Evolutionary conservation across 2,797 vertebrate species (phyloP).

Genomic region (Tapirus indicus): DNA sequence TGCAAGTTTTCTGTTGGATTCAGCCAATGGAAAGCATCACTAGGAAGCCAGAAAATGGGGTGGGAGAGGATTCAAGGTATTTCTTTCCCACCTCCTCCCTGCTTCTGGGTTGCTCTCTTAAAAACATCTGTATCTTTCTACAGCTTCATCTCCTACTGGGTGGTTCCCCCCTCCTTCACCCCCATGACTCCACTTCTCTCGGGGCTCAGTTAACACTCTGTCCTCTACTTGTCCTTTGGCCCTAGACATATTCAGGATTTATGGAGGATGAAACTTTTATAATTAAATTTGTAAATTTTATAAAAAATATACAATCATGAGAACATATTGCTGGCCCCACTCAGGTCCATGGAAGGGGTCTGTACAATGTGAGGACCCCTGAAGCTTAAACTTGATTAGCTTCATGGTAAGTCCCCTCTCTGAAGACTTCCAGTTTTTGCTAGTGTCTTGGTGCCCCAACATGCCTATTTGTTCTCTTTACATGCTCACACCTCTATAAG

Average conservation of each 20-base stretch:
- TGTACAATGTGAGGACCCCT: not conserved
- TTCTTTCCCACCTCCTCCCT: not conserved
- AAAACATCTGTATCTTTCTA: not conserved
- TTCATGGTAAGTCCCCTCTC: not conserved
- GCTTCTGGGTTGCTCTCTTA: not conserved
- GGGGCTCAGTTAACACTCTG: not conserved
- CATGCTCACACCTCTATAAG: not conserved
- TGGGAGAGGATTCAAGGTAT: not conserved
- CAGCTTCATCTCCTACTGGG: not conserved
- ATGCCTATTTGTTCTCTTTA: not conserved
- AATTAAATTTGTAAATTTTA: not conserved
- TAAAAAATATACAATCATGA: not conserved
- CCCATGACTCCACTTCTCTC: too few relatives aligned
- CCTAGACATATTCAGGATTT: not conserved
- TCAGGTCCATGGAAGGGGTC: not conserved
- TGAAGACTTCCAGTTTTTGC: not conserved
- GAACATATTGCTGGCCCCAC: not conserved
- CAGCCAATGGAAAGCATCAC: not conserved
- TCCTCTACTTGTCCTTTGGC: not conserved
- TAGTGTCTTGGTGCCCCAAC: not conserved
- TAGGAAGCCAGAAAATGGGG: not conserved
- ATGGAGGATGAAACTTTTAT: not conserved
- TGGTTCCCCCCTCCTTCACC: too few relatives aligned
- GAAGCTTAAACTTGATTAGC: not conserved
- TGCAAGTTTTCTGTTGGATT: not conserved